Conservation (phyloP, 1,140 invertebrate species). For the Drosophila bipectinata region DNA sequence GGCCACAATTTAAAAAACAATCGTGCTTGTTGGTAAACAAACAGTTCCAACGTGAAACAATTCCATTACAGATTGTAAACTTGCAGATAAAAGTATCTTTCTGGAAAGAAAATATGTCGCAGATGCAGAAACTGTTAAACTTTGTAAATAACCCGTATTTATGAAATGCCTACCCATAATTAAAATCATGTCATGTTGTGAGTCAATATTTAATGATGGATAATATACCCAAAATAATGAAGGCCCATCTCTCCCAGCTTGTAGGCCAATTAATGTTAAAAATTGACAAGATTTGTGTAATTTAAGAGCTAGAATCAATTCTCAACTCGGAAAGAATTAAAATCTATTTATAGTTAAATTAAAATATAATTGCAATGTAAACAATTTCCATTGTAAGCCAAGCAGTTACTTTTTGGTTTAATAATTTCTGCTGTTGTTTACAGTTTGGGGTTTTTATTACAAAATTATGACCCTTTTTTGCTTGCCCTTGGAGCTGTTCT, state of each 20-base stretch:
- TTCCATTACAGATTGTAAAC: constrained; percentile 2
- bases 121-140: background rate
- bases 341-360: background rate
- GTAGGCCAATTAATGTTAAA: background rate
- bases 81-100: background rate
- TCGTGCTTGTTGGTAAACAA: constrained; percentile 1
- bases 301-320: too few relatives aligned
- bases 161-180: too few relatives aligned
- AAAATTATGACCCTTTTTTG: background rate
- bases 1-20: background rate
- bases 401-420: background rate
- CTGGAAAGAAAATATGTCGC: background rate
- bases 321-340: too few relatives aligned
- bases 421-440: background rate
- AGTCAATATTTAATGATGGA: background rate
- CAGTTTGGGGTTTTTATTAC: background rate
- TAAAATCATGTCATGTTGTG: too few relatives aligned
- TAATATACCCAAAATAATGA: background rate
- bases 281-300: background rate
- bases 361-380: background rate
- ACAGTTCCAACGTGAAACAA: background rate
- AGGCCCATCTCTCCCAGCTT: too few relatives aligned
- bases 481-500: background rate
- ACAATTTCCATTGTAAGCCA: background rate
- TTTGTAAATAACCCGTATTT: background rate